A percentile compares a stretch with the other conserved stretches of the same genome.
Conservation (phyloP, 1,140 invertebrate genomes). For the Ectropis grisescens region DNA sequence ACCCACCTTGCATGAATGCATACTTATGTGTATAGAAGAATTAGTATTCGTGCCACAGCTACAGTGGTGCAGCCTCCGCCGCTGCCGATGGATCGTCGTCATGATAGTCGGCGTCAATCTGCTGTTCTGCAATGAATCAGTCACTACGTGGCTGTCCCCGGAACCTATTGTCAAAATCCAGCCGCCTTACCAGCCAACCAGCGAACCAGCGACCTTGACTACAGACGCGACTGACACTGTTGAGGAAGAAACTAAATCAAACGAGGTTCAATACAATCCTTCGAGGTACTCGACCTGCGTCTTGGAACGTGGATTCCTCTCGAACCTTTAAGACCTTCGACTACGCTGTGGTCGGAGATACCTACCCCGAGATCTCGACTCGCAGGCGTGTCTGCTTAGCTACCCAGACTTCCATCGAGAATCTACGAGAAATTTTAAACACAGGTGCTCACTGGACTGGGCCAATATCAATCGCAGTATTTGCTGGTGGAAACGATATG, state of each 20-base stretch:
- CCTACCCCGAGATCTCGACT: constrained; percentile 70
- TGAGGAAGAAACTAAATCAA: no score
- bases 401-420: constrained; percentile 87
- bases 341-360: constrained; percentile 76
- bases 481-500: constrained; percentile 82
- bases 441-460: constrained; percentile 88
- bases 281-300: constrained; percentile 73
- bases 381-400: constrained; percentile 80
- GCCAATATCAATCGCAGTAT: constrained; percentile 88
- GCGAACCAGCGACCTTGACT: constrained; percentile 38
- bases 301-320: constrained; percentile 83
- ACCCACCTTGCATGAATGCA: no score
- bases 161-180: constrained; percentile 30
- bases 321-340: constrained; percentile 85
- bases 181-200: constrained; percentile 19
- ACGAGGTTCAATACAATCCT: constrained; percentile 62
- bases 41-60: no score
- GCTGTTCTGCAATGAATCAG: constrained; percentile 76
- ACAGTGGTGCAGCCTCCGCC: no score
- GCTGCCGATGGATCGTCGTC: constrained; percentile 79
- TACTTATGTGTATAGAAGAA: no score
- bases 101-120: constrained; percentile 74
- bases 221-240: no score
- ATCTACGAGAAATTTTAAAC: constrained; percentile 81
- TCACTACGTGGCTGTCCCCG: constrained; percentile 78